Evolutionary conservation across 2,113 vertebrate species (phyloP), one percentile per base, ranked within the genome.

Genomic region (Urocynchramus pylzowi): DNA sequence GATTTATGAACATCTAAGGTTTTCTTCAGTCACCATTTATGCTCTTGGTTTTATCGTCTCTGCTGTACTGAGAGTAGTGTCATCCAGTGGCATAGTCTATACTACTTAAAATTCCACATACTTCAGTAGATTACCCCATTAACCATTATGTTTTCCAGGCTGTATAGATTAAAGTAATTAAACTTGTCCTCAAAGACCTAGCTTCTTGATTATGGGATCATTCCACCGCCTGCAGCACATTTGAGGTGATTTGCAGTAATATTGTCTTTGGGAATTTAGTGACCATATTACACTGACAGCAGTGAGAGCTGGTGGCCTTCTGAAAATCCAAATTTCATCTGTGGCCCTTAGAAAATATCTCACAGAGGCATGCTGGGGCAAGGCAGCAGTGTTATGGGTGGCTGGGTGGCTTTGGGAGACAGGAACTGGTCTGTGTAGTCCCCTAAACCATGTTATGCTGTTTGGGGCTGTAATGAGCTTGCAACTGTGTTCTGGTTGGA

Each of bases 161-260:
- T 97, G 83, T 94, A 94, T 95, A 97, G 90, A 98, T 97, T 98
- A 97, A 97, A 92, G 92, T 96, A 97, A 97, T 97, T 98, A 98
- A 97, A 95, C 63, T 76, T 92, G 94, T 98, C 93, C 94, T 97
- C 91, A 96, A 92, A 98, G 91, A 94, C 93, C 71, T 95, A 95
- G 83, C 84, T 49, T 79, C 97, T 97, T 96, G 96, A 75, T 97
- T 96, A 97, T 91, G 93, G 93, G 94, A 96, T 96, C 86, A 87
- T 96, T 97, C 95, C 84, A 95, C 95, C 28, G 81, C 97, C 97
- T 97, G 84, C 87, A 96, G 97, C 95, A 84, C 94, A 97, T 97
- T 96, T 95, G 95, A 97, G 95, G 94, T 97, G 97, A 97, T 97
- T 97, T 97, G 95, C 88, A 91, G 91, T 97, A 97, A 96, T 97